Evolutionary conservation across 1,140 invertebrate species (phyloP).

Genomic region (Acromyrmex echinatior): DNA sequence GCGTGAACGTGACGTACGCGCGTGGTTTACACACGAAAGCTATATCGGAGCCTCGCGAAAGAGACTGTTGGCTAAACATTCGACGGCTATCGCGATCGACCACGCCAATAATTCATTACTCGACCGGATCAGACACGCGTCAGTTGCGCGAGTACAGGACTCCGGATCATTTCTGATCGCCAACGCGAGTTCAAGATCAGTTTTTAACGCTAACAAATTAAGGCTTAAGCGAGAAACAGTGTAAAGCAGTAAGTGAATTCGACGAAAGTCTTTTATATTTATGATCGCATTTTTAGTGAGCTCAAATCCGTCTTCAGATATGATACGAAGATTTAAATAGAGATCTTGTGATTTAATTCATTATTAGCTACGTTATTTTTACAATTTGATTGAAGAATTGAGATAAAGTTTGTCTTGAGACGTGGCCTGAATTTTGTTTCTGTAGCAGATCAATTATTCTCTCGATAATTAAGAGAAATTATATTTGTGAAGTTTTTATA

Average conservation of each 20-base stretch:
- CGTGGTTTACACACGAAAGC: conserved; percentile 49
- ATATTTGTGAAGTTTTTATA: background rate
- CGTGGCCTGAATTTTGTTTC: background rate
- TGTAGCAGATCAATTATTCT: background rate
- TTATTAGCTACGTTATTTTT: background rate
- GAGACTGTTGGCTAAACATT: conserved; percentile 85
- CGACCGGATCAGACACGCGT: conserved; percentile 60
- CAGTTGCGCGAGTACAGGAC: conserved; percentile 40
- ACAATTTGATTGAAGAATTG: background rate
- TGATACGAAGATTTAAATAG: background rate
- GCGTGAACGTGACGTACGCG: conserved; percentile 31
- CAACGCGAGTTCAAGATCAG: conserved; percentile 4
- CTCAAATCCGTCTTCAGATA: background rate
- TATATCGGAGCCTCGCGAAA: conserved; percentile 66
- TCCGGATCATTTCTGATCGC: conserved; percentile 8
- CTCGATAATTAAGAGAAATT: background rate
- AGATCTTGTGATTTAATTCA: background rate
- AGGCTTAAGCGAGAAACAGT: background rate
- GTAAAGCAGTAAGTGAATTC: background rate
- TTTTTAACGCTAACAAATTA: conserved; percentile 11
- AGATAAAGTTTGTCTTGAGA: background rate
- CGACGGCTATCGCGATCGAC: conserved; percentile 79
- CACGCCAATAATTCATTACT: conserved; percentile 82
- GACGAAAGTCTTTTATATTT: background rate
- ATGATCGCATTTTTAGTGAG: background rate